phyloP scores from a whole-genome alignment of 2,113 vertebrate genomes.

The Camelus dromedarius region DNA sequence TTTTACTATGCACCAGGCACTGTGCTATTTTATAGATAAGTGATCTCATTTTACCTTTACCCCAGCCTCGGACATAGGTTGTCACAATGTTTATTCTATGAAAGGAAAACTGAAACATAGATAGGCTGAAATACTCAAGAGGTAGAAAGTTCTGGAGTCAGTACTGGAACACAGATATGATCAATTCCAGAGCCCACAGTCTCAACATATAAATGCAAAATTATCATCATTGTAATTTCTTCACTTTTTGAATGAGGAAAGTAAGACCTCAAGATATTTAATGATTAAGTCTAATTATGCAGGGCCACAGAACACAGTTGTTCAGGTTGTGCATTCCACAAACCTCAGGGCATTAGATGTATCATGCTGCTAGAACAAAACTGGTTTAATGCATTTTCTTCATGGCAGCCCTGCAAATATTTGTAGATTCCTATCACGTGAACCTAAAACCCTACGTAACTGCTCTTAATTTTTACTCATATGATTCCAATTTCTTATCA shows the following conservation, averaged over 20 bases:
- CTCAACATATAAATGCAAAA: not conserved
- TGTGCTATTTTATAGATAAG: not conserved
- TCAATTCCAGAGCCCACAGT: not conserved
- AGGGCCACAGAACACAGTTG: not conserved
- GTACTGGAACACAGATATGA: not conserved
- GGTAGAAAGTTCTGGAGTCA: not conserved
- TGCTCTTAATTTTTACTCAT: not conserved
- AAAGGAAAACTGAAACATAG: not conserved
- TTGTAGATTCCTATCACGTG: not conserved
- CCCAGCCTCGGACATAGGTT: not conserved
- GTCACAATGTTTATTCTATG: not conserved
- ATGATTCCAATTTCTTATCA: not conserved
- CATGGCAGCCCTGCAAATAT: not conserved
- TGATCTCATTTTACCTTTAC: not conserved
- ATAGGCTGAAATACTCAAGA: not conserved
- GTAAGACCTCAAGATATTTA: not conserved
- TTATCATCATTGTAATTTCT: not conserved
- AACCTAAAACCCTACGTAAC: not conserved
- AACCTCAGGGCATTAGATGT: not conserved
- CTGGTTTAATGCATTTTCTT: not conserved
- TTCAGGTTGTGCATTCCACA: not conserved
- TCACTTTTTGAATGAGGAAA: not conserved
- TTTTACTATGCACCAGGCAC: not conserved
- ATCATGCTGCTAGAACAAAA: not conserved
- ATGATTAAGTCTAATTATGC: not conserved